Evolutionary conservation across 2,113 vertebrate species (phyloP), one percentile per base, ranked within the genome.

Genomic region (Tor tambroides): DNA sequence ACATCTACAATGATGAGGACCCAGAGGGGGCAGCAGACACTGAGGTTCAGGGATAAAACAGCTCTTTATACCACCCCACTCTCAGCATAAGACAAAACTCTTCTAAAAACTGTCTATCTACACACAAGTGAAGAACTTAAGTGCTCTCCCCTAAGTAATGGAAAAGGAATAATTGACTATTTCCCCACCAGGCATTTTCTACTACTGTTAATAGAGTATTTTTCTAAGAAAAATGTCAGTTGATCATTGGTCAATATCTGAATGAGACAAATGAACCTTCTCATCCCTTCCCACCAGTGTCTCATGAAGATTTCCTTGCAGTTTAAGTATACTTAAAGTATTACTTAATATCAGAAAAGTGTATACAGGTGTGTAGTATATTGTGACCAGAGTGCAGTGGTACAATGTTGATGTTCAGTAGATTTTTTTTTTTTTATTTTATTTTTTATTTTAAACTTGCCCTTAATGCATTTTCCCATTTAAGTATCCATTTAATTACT

Each of bases 1-100:
- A 99, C 92, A 99, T 99, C 89, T 99, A 99, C 90, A 99, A 99
- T 3, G 98, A 99, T 67, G 97, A 99, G 93, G 98, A 99, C 90
- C 97, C 98, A 41, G 98, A 99, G 91, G 98, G 98, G 71, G 97
- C 96, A 0, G 96, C 97, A 92, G 98, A 99, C 94, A 95, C 97
- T 4, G 98, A 99, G 92, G 96, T 98, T 69, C 97, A 96, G 87
- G 94, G 87, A 59, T 91, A 46, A 91, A 84, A 43, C 46, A 19
- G 14, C n/a, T 46, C 78, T 63, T 35, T 63, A 80, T 21, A 61
- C 23, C 43, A 38, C 23, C 21, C 19, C 67, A 83, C 78, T 83
- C 80, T 80, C 61, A 49, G n/a, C 69, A 65, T 80, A 46, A 19
- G 63, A 79, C 35, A 72, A n/a, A 67, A 75, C 77, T 56, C 85